Conservation (phyloP, 2,888 invertebrate genomes). For the Ichneumoninae sp. region DNA sequence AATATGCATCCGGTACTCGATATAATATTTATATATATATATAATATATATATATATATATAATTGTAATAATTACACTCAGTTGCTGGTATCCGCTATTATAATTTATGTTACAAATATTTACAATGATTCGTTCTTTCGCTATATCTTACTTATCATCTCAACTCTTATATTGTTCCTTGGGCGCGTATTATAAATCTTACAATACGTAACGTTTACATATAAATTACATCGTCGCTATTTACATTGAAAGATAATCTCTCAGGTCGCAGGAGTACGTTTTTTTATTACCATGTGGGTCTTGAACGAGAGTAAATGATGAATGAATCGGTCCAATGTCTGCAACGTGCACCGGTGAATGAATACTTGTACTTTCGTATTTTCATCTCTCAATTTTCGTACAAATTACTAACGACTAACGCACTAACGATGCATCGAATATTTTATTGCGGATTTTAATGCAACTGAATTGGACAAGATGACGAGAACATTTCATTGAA, state of each 20-base stretch:
- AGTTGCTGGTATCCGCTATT: slow-evolving; percentile 75
- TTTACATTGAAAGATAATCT: slow-evolving; percentile 77
- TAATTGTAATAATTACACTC: slow-evolving; percentile 82
- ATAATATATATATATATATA: slow-evolving; percentile 65
- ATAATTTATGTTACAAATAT: slow-evolving; percentile 72
- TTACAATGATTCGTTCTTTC: slow-evolving; percentile 59
- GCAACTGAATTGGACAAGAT: too few species aligned
- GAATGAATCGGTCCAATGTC: background rate
- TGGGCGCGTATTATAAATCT: slow-evolving; percentile 76
- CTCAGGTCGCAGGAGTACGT: slow-evolving; percentile 66
- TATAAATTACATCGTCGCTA: slow-evolving; percentile 80
- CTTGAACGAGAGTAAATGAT: slow-evolving; percentile 53
- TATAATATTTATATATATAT: slow-evolving; percentile 69
- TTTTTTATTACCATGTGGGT: slow-evolving; percentile 39
- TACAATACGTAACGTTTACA: slow-evolving; percentile 78
- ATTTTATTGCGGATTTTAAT: background rate
- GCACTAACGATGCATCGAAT: background rate
- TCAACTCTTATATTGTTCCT: slow-evolving; percentile 60
- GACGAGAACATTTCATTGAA: background rate
- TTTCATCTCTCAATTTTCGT: background rate
- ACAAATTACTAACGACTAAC: background rate
- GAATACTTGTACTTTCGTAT: background rate
- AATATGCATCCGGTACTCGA: slow-evolving; percentile 82
- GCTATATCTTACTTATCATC: slow-evolving; percentile 38
- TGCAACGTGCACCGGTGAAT: background rate